These are phyloP conservation scores for Eudyptes chrysolophus DNA, from an alignment of 2,113 vertebrate genomes.

Conservation along the genomic window DNA sequence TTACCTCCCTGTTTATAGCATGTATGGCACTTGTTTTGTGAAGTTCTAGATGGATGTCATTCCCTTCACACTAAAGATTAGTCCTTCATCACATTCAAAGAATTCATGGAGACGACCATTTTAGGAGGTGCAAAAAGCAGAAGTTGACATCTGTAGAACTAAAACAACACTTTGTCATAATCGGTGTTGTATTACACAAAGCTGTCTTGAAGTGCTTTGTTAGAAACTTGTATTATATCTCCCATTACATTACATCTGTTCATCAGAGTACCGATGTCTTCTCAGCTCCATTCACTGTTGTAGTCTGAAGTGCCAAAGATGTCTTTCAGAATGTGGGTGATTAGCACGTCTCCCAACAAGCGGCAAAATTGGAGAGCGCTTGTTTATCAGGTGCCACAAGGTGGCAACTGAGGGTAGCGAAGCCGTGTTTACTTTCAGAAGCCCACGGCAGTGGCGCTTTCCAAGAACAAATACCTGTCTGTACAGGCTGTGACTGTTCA, in stretches of 20 bases:
- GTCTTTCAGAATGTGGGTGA: not conserved
- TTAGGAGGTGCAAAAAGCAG: not conserved
- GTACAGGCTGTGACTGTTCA: not conserved
- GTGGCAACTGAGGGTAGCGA: not conserved
- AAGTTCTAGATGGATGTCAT: not conserved
- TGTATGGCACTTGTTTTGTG: not conserved
- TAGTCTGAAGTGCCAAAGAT: not conserved
- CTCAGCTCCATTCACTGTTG: not conserved
- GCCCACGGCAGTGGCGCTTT: rapidly evolving
- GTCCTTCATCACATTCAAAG: not conserved
- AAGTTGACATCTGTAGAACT: not conserved
- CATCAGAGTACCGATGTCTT: rapidly evolving
- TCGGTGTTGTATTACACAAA: not conserved
- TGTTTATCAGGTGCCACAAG: not conserved
- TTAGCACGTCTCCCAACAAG: not conserved
- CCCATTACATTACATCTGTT: not conserved
- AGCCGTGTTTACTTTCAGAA: not conserved
- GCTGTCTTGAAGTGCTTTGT: not conserved
- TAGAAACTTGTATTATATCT: not conserved
- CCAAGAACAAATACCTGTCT: not conserved
- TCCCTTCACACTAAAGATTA: not conserved
- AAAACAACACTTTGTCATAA: not conserved
- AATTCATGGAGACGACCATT: not conserved
- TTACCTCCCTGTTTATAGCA: not conserved
- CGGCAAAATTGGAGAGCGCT: not conserved